These are phyloP conservation scores for Petrophora chlorosata DNA, from an alignment of 2,888 invertebrate species.

Conservation along the genomic window DNA sequence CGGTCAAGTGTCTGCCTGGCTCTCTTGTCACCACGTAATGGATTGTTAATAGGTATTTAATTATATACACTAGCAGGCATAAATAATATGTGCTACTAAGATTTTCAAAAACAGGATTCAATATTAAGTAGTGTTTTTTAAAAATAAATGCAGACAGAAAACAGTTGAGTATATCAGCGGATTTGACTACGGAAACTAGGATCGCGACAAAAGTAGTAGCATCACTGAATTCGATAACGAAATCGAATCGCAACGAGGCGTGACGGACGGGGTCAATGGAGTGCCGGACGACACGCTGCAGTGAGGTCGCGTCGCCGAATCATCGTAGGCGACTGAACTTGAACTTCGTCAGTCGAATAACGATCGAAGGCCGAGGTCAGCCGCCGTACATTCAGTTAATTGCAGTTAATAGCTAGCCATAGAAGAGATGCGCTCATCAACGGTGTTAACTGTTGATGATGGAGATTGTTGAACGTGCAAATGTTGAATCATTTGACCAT, in stretches of 20 bases:
- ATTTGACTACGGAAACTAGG: no score
- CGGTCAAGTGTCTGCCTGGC: no score
- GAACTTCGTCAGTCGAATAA: not conserved
- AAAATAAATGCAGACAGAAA: no score
- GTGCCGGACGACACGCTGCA: conserved; percentile 2
- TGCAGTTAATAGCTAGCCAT: not conserved
- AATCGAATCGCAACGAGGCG: conserved; percentile 2
- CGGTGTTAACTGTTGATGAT: not conserved
- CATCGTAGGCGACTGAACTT: conserved; percentile 2
- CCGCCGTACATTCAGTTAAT: conserved; percentile 2
- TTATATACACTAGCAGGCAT: no score
- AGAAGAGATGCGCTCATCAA: conserved; percentile 2
- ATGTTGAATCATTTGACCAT: not conserved
- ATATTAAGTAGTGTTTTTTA: no score
- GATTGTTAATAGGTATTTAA: no score
- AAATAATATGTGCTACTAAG: no score
- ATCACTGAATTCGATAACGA: conserved; percentile 3
- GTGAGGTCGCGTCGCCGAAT: not conserved
- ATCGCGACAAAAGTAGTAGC: no score
- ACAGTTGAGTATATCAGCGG: no score
- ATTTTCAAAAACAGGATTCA: no score
- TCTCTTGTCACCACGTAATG: no score
- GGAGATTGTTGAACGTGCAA: not conserved
- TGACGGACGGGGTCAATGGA: conserved; percentile 12
- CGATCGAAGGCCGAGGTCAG: conserved; percentile 4